Conservation (phyloP, 2,888 invertebrate species). For the Scaptomyza parva region DNA sequence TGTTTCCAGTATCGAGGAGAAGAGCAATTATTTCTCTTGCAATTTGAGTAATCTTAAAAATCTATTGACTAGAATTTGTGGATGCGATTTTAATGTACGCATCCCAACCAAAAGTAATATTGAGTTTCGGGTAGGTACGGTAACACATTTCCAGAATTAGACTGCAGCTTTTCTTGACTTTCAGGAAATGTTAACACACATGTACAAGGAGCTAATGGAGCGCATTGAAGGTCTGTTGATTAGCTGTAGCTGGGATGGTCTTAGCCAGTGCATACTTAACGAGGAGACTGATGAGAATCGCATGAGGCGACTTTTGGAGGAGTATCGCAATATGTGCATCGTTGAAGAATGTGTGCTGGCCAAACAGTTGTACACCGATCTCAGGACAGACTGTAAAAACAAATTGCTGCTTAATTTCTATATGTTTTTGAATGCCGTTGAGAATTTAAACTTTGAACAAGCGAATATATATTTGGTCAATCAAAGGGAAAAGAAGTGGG, state of each 20-base stretch:
- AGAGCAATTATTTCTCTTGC: constrained; percentile 66
- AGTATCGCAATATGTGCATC: constrained; percentile 46
- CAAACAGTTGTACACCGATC: constrained; percentile 47
- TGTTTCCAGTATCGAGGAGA: constrained; percentile 37
- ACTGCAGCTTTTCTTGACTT: not conserved
- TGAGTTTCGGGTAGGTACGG: constrained; percentile 68
- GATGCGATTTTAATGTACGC: constrained; percentile 71
- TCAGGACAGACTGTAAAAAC: constrained; percentile 35
- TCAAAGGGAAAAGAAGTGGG: constrained; percentile 35
- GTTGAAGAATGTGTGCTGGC: constrained; percentile 52
- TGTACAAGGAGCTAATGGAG: constrained; percentile 63
- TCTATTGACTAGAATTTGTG: constrained; percentile 67
- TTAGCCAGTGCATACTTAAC: constrained; percentile 13
- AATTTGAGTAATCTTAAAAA: constrained; percentile 70
- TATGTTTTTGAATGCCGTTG: constrained; percentile 65
- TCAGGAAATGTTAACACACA: constrained; percentile 68
- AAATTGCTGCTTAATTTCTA: constrained; percentile 57
- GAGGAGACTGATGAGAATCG: constrained; percentile 23
- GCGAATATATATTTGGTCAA: constrained; percentile 49
- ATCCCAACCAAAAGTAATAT: constrained; percentile 73
- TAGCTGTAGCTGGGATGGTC: constrained; percentile 41
- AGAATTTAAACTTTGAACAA: constrained; percentile 55
- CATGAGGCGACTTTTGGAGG: constrained; percentile 37
- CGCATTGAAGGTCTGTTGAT: constrained; percentile 43
- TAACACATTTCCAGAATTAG: not conserved